Conservation (phyloP, 2,888 invertebrate species). For the Icerya purchasi region DNA sequence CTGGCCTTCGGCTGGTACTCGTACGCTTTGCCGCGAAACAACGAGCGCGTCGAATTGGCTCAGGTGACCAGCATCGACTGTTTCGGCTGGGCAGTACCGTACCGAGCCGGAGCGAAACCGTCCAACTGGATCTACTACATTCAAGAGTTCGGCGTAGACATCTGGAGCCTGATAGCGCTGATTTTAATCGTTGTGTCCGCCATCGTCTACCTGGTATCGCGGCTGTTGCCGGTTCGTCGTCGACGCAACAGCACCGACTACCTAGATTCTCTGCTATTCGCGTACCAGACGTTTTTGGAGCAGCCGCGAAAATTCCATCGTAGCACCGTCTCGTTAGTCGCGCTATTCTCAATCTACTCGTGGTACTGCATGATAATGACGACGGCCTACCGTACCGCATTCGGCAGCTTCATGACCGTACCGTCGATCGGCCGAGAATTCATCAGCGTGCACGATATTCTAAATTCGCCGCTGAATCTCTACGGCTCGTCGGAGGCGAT, state of each 20-base stretch:
- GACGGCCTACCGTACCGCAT: slow-evolving; percentile 15
- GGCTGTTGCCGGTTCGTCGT: slow-evolving; percentile 5
- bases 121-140: slow-evolving; percentile 14
- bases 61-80: slow-evolving; percentile 15
- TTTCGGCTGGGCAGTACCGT: slow-evolving; percentile 17
- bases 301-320: slow-evolving; percentile 11
- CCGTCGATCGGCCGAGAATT: slow-evolving; percentile 15
- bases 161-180: slow-evolving; percentile 10
- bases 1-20: slow-evolving; percentile 17
- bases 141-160: slow-evolving; percentile 12
- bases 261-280: slow-evolving; percentile 8
- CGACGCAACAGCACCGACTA: slow-evolving; percentile 2
- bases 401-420: slow-evolving; percentile 16
- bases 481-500: slow-evolving; percentile 13
- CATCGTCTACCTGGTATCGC: slow-evolving; percentile 1
- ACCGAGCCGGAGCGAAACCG: slow-evolving; percentile 14
- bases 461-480: slow-evolving; percentile 11
- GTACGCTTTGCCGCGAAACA: slow-evolving; percentile 9
- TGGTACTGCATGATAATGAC: slow-evolving; percentile 16
- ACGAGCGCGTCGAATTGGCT: slow-evolving; percentile 8
- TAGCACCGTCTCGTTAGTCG: slow-evolving; percentile 7
- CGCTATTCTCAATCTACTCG: slow-evolving; percentile 13
- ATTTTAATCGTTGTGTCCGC: slow-evolving; percentile 11
- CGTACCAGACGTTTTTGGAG: slow-evolving; percentile 13
- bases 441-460: slow-evolving; percentile 13